Evolutionary conservation across 2,113 vertebrate species (phyloP), one percentile per base, ranked within the genome.

Genomic region (Himantopus leucocephalus): DNA sequence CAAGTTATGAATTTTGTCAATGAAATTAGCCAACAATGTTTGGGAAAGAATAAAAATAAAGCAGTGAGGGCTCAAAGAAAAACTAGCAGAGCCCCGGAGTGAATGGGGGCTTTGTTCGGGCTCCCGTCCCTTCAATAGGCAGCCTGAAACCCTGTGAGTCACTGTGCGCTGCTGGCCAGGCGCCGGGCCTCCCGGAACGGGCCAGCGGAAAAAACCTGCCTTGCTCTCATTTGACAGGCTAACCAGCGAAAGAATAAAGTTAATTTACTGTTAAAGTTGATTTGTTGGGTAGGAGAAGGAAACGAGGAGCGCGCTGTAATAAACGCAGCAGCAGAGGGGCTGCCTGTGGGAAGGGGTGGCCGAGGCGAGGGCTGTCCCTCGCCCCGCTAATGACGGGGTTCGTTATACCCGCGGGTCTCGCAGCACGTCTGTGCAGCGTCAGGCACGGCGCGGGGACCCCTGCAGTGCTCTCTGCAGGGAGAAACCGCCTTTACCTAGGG

Each of bases 1-100:
- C 64, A 12, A 89, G 95, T 97, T 97, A 97, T 96, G 96, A 97
- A 97, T 97, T 97, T 97, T 95, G 91, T 98, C 96, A 98, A 97
- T 97, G 94, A 97, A 97, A 97, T 97, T 97, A 98, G 82, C 89
- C 87, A 92, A 73, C 92, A 50, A 2, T 85, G 95, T 96, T 97
- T 96, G 96, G 82, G 95, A 96, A 96, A 97, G 92, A 96, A 93
- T 91, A 91, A 92, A 96, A 93, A 95, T 94, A 96, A 96, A 94
- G 92, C 94, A 95, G 79, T 0, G 59, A 82, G 64, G 83, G 82
- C 96, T 97, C 85, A 93, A 92, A 97, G 96, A 5, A 94, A 91
- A 90, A 37, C 92, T 39, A 71, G 83, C 82, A 41, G 93, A 90
- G 94, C 30, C 37, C 72, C 8, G 5, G 55, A 91, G 89, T 91